These are phyloP conservation scores for Sus cebifrons DNA, from an alignment of 2,797 vertebrate genomes.

Conservation along the genomic window DNA sequence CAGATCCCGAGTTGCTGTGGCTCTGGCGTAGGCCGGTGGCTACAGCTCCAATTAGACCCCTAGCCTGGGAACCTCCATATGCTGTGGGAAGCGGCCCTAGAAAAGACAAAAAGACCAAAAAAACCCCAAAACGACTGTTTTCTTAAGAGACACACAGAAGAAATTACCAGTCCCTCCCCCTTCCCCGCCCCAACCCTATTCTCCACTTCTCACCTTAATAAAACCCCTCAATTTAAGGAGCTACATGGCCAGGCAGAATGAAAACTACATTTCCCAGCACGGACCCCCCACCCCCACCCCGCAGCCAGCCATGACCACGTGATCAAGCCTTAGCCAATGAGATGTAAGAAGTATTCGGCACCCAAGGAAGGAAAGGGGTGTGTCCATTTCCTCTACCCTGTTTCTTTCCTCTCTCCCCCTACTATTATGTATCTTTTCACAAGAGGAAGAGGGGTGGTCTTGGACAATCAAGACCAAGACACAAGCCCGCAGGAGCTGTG, in stretches of 20 bases:
- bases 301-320: background rate
- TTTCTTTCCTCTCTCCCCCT: background rate
- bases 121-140: background rate
- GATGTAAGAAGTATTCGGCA: background rate
- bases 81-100: too few relatives aligned
- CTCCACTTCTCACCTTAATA: background rate
- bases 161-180: background rate
- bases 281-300: background rate
- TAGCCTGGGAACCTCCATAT: too few relatives aligned
- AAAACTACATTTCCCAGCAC: constrained; percentile 58
- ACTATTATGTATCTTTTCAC: background rate
- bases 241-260: background rate
- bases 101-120: background rate
- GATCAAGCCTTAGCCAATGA: background rate
- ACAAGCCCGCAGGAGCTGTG: background rate
- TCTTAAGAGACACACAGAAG: background rate
- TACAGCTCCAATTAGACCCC: too few relatives aligned
- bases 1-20: too few relatives aligned
- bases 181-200: background rate
- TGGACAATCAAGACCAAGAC: too few relatives aligned
- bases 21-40: too few relatives aligned
- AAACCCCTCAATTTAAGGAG: background rate
- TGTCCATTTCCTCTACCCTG: background rate
- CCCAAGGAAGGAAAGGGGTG: background rate
- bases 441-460: rapidly evolving